phyloP scores from a whole-genome alignment of 1,140 invertebrate species.

The Lepidostoma basale region DNA sequence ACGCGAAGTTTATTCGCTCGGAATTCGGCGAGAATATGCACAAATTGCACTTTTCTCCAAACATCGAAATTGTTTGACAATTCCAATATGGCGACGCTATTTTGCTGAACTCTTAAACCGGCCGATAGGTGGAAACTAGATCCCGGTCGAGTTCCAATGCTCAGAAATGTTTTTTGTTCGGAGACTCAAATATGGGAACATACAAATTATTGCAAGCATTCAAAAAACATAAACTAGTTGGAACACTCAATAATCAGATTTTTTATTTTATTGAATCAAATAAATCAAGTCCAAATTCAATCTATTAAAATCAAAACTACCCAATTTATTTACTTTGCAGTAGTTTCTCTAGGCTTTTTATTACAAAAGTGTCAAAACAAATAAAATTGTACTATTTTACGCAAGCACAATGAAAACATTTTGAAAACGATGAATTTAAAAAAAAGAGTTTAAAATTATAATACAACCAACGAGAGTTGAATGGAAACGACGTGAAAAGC shows the following conservation, averaged over 20 bases:
- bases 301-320: background rate
- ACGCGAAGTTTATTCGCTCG: too few species aligned
- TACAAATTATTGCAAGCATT: background rate
- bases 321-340: background rate
- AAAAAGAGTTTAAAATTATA: too few species aligned
- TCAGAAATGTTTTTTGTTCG: background rate
- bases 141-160: background rate
- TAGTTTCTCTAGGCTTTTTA: background rate
- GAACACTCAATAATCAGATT: background rate
- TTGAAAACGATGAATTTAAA: too few species aligned
- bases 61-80: conserved; percentile 34
- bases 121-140: conserved; percentile 15
- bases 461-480: too few species aligned
- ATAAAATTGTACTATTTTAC: background rate
- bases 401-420: too few species aligned
- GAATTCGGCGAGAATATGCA: background rate
- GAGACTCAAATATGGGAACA: background rate
- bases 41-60: conserved; percentile 19
- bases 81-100: conserved; percentile 37
- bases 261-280: background rate
- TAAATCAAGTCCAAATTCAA: background rate
- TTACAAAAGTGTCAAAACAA: background rate
- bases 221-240: background rate
- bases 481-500: too few species aligned
- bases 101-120: background rate